A percentile compares a stretch with the other conserved stretches of the same genome.
Conservation (phyloP, 2,113 vertebrate genomes). For the Hippolais icterina region DNA sequence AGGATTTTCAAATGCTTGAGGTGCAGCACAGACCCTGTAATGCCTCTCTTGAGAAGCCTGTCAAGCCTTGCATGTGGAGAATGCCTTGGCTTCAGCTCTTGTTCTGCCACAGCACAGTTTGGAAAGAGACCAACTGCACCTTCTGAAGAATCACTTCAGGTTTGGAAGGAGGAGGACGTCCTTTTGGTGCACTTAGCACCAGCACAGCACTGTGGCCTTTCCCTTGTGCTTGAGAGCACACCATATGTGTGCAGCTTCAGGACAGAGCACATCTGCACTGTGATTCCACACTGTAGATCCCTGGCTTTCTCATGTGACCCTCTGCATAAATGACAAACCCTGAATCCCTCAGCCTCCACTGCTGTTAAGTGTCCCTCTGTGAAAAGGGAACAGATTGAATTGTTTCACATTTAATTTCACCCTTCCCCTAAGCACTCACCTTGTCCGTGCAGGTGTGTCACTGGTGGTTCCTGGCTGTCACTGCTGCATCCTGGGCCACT, state of each 20-base stretch:
- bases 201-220: background rate
- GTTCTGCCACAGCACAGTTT: background rate
- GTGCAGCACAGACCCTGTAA: background rate
- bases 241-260: accelerated
- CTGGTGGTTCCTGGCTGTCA: background rate
- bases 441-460: background rate
- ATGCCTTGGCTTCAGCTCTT: background rate
- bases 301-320: background rate
- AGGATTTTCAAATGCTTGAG: background rate
- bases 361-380: no score
- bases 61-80: background rate
- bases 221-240: background rate
- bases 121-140: background rate
- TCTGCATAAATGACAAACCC: no score
- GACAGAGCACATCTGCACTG: background rate
- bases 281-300: background rate
- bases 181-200: background rate
- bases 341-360: background rate
- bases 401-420: background rate
- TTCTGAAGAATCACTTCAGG: background rate
- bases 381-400: background rate
- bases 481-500: background rate
- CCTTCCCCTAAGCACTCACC: background rate
- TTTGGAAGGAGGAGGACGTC: background rate
- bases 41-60: background rate